Base-by-base conservation (phyloP, 2,797 vertebrate genomes). In the Coendou prehensilis region DNA sequence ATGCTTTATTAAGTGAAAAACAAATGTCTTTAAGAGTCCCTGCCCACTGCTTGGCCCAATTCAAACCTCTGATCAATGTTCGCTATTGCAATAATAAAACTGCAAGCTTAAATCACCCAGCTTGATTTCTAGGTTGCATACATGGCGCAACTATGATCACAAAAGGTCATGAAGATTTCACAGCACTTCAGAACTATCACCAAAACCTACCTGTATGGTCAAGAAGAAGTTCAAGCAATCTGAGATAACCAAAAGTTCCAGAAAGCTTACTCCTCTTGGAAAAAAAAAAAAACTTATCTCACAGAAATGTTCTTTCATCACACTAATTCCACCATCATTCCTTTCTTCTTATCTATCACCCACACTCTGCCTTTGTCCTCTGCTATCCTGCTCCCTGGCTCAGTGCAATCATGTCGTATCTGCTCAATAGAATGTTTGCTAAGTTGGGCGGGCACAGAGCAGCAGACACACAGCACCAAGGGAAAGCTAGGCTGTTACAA, bases 1-100 rank as follows among this genome's bases (percentile, higher is more conserved):
- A 81, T 69, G 33, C 33, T 69, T 69, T 71, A 59, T 52, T 57
- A 91, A 95, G 86, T 52, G 13, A 86, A 91, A 93, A 13, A 8
- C n/a, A 64, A n/a, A 61, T 6, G 28, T 47, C 50, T 56, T 18
- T 59, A 71, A 88, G 71, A 88, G 64, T 47, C 33, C 47, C 5
- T 23, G 22, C 1, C 52, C 69, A 28, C 26, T 52, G 28, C 26
- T 20, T 41, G 23, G 47, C 33, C 14, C 3, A 30, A 18, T n/a
- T 5, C 45, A 81, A 89, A 14, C 15, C 56, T 92, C 37, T n/a
- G 8, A 89, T 67, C 14, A 71, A 20, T 78, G 9, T 64, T 73
- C 76, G n/a, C 56, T 54, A 45, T 79, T 92, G 37, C 30, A 79
- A 23, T n/a, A 69, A 23, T 47, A 54, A 4, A 64, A 76, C 30